Evolutionary conservation across 2,797 vertebrate genomes (phyloP).

Genomic region (Enteromius trimaculatus): DNA sequence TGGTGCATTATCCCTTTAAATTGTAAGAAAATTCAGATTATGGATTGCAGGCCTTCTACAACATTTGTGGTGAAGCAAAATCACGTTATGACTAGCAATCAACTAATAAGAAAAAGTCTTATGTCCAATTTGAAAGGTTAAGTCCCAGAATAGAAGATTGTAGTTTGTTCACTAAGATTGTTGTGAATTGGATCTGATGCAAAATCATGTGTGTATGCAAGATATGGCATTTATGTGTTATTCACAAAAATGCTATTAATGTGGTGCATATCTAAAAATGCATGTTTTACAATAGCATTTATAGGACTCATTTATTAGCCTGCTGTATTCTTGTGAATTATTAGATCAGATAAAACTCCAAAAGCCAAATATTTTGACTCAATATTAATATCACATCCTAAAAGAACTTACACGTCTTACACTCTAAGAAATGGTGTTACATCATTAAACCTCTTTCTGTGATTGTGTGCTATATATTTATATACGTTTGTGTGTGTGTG

Average conservation of each 20-base stretch:
- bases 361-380: not conserved
- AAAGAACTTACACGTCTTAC: not conserved
- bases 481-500: conserved; percentile 24
- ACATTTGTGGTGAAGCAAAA: conserved; percentile 4
- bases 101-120: not conserved
- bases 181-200: not conserved
- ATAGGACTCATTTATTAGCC: not conserved
- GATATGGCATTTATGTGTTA: not conserved
- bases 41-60: not conserved
- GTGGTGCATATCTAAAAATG: not conserved
- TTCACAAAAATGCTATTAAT: conserved; percentile 31
- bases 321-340: not conserved
- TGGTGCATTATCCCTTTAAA: not conserved
- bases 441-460: not conserved
- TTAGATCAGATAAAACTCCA: not conserved
- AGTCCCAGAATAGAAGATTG: not conserved
- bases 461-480: conserved; percentile 58
- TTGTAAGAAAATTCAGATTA: not conserved
- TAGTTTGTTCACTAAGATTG: not conserved
- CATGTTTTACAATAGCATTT: not conserved
- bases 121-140: not conserved
- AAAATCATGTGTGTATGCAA: not conserved
- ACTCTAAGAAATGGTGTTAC: not conserved
- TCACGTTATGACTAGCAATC: not conserved
- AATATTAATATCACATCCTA: not conserved